phyloP scores from a whole-genome alignment of 2,888 invertebrate genomes.

The Macaria notata region DNA sequence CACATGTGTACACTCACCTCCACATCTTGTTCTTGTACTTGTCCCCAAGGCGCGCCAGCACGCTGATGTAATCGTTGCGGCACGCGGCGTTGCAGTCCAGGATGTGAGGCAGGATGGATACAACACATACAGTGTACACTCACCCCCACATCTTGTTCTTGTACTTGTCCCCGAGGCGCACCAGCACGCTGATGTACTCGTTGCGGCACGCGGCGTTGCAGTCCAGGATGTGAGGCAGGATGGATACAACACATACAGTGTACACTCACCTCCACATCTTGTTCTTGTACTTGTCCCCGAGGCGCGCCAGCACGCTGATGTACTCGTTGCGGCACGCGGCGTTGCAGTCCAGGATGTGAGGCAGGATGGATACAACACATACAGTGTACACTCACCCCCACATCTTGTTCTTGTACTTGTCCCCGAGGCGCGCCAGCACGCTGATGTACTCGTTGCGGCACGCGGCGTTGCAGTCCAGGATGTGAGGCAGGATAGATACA shows the following conservation, averaged over 20 bases:
- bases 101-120: constrained; percentile 92
- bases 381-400: constrained; percentile 88
- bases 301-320: constrained; percentile 85
- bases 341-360: constrained; percentile 98
- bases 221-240: constrained; percentile 97
- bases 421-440: constrained; percentile 88
- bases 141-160: constrained; percentile 97
- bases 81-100: constrained; percentile 97
- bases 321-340: constrained; percentile 95
- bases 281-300: constrained; percentile 96
- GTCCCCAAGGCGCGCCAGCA: constrained; percentile 89
- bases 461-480: constrained; percentile 96
- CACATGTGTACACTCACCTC: constrained; percentile 84
- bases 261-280: constrained; percentile 93
- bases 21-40: constrained; percentile 97
- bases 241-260: constrained; percentile 39
- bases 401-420: constrained; percentile 95
- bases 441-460: constrained; percentile 94
- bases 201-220: constrained; percentile 96
- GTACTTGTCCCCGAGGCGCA: constrained; percentile 92
- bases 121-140: constrained; percentile 45
- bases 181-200: constrained; percentile 89
- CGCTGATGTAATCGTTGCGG: constrained; percentile 91
- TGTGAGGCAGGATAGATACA: constrained; percentile 95
- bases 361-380: constrained; percentile 82